Conservation (phyloP, 2,797 vertebrate genomes). For the Clamator glandarius region DNA sequence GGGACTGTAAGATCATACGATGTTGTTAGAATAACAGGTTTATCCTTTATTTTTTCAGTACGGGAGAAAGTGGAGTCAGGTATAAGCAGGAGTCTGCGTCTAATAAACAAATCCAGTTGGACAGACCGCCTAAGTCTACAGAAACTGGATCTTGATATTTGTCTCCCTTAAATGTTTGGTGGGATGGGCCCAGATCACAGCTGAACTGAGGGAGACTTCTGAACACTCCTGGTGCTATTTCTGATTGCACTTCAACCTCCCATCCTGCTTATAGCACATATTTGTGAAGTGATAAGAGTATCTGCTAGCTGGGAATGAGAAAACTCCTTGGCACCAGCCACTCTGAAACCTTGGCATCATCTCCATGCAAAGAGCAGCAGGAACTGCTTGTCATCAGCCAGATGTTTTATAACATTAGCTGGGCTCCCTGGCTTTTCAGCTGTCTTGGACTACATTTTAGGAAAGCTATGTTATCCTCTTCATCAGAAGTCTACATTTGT, state of each 20-base stretch:
- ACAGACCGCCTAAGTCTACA: background rate
- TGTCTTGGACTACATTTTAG: background rate
- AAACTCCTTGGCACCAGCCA: background rate
- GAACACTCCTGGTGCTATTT: background rate
- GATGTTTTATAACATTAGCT: background rate
- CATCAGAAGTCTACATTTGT: background rate
- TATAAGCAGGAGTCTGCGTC: background rate
- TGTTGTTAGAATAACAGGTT: background rate
- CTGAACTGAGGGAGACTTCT: background rate
- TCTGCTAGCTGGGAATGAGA: background rate
- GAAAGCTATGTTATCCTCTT: background rate
- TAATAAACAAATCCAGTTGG: background rate
- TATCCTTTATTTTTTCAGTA: background rate
- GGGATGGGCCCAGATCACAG: background rate
- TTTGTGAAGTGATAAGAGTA: background rate
- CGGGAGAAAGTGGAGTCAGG: background rate
- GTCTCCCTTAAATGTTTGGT: background rate
- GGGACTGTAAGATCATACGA: background rate
- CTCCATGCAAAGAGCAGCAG: background rate
- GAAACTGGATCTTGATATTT: background rate
- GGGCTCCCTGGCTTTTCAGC: background rate
- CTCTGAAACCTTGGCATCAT: background rate
- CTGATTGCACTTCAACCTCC: background rate
- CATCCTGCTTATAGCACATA: background rate
- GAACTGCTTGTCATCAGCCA: background rate